phyloP scores from a whole-genome alignment of 2,113 vertebrate species.

The Sorex araneus region DNA sequence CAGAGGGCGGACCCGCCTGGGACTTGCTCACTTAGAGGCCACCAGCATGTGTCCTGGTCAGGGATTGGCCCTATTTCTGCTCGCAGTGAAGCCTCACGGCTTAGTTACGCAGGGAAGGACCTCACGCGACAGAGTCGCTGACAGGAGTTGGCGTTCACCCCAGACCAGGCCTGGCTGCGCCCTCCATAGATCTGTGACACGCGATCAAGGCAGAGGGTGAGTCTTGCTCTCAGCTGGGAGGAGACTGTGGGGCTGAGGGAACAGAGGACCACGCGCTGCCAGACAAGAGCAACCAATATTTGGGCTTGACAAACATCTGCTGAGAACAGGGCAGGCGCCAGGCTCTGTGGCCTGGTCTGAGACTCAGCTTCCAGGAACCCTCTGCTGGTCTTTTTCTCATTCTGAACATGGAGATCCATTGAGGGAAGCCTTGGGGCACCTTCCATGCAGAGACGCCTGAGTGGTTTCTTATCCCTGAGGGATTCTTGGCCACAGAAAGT shows the following conservation, averaged over 20 bases:
- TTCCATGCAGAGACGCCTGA: not conserved
- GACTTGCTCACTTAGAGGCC: no score
- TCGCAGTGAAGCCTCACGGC: no score
- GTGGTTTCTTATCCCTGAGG: not conserved
- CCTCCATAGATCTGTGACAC: no score
- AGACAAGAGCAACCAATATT: not conserved
- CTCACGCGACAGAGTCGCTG: not conserved
- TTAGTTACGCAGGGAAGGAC: not conserved
- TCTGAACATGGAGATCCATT: not conserved
- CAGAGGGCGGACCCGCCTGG: no score
- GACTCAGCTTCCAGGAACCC: not conserved
- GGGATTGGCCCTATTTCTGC: no score
- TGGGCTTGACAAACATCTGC: not conserved
- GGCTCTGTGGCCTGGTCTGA: not conserved
- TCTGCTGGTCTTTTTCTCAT: not conserved
- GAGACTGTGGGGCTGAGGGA: not conserved
- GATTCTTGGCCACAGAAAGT: not conserved
- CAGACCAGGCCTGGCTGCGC: not conserved
- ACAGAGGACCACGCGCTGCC: not conserved
- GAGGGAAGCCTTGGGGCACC: not conserved
- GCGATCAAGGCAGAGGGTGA: not conserved
- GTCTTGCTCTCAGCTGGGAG: not conserved
- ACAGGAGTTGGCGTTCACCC: not conserved
- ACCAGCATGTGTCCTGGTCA: no score
- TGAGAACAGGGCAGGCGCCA: not conserved